Evolutionary conservation across 2,888 invertebrate species (phyloP).

Genomic region (Dorcus parallelipipedus): DNA sequence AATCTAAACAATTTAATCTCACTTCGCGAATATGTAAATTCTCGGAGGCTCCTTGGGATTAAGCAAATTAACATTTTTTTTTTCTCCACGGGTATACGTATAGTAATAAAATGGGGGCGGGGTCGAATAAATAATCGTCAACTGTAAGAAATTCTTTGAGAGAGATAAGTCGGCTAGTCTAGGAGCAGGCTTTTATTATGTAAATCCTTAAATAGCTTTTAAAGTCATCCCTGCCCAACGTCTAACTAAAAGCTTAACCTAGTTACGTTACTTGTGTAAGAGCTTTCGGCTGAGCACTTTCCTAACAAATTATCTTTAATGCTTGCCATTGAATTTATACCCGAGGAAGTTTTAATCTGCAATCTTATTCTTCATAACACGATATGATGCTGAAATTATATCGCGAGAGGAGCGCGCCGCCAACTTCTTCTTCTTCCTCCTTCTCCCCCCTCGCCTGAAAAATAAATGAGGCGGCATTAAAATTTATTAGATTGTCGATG

Average conservation of each 20-base stretch:
- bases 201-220: constrained; percentile 24
- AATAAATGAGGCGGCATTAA: constrained; percentile 7
- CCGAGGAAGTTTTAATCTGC: constrained; percentile 14
- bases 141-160: constrained; percentile 4
- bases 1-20: neutral
- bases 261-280: constrained; percentile 22
- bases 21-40: too few species aligned
- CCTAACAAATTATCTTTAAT: constrained; percentile 21
- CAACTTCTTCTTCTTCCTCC: neutral
- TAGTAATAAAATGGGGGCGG: too few species aligned
- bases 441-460: neutral
- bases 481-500: constrained; percentile 8
- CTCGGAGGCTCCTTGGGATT: too few species aligned
- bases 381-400: constrained; percentile 16
- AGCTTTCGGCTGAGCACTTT: constrained; percentile 20
- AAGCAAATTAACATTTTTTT: too few species aligned
- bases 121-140: neutral
- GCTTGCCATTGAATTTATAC: constrained; percentile 17
- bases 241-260: constrained; percentile 24
- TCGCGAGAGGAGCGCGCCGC: constrained; percentile 5
- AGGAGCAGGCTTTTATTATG: constrained; percentile 19
- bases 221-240: constrained; percentile 20
- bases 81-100: too few species aligned
- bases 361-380: constrained; percentile 15
- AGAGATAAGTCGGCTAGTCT: constrained; percentile 14